Base-by-base conservation (phyloP, 2,113 vertebrate species). In the Oceanites oceanicus region DNA sequence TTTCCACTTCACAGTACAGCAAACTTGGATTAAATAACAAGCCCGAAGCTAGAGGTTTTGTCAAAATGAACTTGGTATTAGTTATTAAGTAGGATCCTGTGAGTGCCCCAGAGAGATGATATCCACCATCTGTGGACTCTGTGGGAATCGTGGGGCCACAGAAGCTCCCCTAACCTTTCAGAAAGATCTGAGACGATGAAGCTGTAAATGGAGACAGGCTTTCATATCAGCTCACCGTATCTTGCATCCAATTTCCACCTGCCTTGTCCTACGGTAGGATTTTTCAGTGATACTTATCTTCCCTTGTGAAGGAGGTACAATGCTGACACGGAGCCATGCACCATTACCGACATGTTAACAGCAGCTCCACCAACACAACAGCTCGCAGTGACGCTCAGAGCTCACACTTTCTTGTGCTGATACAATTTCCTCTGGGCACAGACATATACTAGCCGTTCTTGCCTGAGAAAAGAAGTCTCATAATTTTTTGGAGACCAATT, bases 1-100 rank as follows among this genome's bases (percentile, higher is more conserved):
- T 77, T 95, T 77, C 94, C 34, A 81, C 88, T 96, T 95, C 65
- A 71, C 63, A 92, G 75, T 68, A 68, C 13, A 71, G 52, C 55
- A 90, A 84, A 88, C 82, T 70, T 92, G 22, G 38, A 58, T 79
- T 94, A 93, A 94, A 80, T 61, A 81, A 71, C 47, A 94, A 88
- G 74, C 25, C 67, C 42, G 44, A 90, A 92, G 67, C 53, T 29
- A 45, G 55, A 66, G 15, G 15, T 2, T 72, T 88, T 85, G 62
- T 79, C 86, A 65, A 30, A 59, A 70, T 27, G 42, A 70, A 73
- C 3, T 85, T 74, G 30, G 5, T 17, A 55, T 52, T 77, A 59
- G 27, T 49, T 72, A 70, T 21, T 4, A 62, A 63, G 49, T 6
- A 61, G 45, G 65, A 56, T 49, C 40, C 70, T 56, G 14, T 14